Evolutionary conservation across 1,140 invertebrate species (phyloP), one percentile per base, ranked within the genome.

Genomic region (Phymastichus coffea): DNA sequence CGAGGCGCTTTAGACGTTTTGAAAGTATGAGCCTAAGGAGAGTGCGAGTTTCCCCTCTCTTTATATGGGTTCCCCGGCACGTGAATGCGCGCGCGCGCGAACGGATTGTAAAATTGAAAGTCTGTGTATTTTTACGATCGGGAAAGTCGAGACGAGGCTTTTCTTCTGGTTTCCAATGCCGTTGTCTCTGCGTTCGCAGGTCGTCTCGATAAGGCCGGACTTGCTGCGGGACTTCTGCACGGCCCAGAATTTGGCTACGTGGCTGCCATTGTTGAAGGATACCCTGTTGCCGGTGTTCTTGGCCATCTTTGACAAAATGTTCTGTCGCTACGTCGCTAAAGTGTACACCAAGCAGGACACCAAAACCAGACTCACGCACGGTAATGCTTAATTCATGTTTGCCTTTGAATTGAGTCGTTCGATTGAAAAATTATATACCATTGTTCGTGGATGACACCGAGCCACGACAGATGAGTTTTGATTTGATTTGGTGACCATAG

Each of bases 281-380:
- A 75, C 75, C 2, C 65, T 83, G 9, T 71, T 83, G 14, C 81
- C 82, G 0, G 67, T 82, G 0, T 74, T 81, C 22, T 67, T 83
- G 10, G 78, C 79, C 1, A 67, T 82, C 49, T 78, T 80, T 59
- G 82, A 84, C 67, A 77, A 78, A 59, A 80, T 79, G 71, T 82
- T 83, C 62, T 73, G 74, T 14, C 69, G 71, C 4, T 80, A 81
- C 66, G 76, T 82, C 4, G 76, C 77, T 20, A 75, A 76, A 65
- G 71, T 81, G 15, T 78, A 82, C 68, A 76, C 77, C 20, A 77
- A 76, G 41, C 74, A 75, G 61, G 71, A 75, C 49, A 63, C 68
- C 40, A 48, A 74, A 46, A 66, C 68, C 8, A 67, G 71, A 58
- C 25, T 75, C 19, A 72, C 74, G 19, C 75, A 77, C 48, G 72